Evolutionary conservation across 2,797 vertebrate species (phyloP), one percentile per base, ranked within the genome.

Genomic region (Lepilemur septentrionalis): DNA sequence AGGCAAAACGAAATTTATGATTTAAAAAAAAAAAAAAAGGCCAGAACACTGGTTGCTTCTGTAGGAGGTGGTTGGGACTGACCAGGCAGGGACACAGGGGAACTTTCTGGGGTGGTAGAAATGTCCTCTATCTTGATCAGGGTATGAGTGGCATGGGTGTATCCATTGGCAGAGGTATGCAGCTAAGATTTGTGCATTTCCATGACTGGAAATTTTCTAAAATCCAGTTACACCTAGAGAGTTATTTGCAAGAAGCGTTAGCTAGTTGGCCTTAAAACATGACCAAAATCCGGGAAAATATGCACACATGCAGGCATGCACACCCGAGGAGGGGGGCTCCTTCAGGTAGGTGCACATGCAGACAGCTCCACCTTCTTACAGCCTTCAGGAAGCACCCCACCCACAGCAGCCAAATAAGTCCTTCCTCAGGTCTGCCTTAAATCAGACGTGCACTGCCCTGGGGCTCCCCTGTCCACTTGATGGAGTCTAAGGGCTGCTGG

Each of bases 271-370:
- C 96, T 94, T 82, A 73, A 93, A 86, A 75, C 57, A 46, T 32
- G 65, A 95, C 90, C 32, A 86, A 94, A 93, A 82, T 38, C 73
- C 69, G 12, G 43, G 30, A n/a, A 52, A 57, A 70, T 7, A 65
- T 0, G 30, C 30, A 7, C 14, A 20, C 0, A 6, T 5, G 20
- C 25, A 80, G 50, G 17, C 18, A 4, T 43, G n/a, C 25, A 69
- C 32, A 13, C 30, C 11, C 10, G 50, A 63, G 48, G 82, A 72
- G 41, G 23, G 2, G 1, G 81, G 15, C 5, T 59, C 14, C 0
- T 4, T 5, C 50, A 76, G 50, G 59, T 3, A 25, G 57, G 23
- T 7, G 0, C 20, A 4, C 18, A 22, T 3, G 3, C 32, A 75
- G 28, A 52, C 13, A 52, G 20, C 13, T 46, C 35, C 6, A 0